These are phyloP conservation scores for Osmoderma eremita DNA, from an alignment of 2,888 invertebrate species.

Conservation along the genomic window DNA sequence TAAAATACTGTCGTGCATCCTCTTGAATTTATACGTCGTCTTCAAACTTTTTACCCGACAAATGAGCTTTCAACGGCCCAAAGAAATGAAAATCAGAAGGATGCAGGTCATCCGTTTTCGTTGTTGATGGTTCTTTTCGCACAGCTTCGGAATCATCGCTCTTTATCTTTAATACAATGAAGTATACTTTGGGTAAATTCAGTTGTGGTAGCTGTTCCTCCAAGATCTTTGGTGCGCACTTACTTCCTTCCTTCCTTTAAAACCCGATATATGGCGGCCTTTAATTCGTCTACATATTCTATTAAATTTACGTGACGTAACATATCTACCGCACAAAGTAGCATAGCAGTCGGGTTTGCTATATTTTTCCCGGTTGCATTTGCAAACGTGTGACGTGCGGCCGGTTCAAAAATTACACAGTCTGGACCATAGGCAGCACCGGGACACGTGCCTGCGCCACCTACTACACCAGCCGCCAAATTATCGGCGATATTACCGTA, in stretches of 20 bases:
- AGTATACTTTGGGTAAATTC: conserved; percentile 91
- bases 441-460: conserved; percentile 96
- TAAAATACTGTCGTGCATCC: no score
- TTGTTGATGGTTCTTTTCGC: no score
- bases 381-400: conserved; percentile 83
- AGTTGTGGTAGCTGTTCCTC: conserved; percentile 89
- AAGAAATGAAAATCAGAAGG: no score
- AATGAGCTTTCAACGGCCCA: no score
- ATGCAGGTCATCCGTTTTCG: no score
- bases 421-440: conserved; percentile 91
- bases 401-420: conserved; percentile 93
- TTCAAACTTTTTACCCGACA: no score
- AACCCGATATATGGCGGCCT: conserved; percentile 80
- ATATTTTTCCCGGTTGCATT: conserved; percentile 90
- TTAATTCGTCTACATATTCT: conserved; percentile 79
- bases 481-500: conserved; percentile 97
- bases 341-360: conserved; percentile 95
- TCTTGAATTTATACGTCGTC: no score
- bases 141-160: no score
- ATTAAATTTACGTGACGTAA: conserved; percentile 88
- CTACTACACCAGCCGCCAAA: conserved; percentile 90
- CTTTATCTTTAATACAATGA: conserved; percentile 18
- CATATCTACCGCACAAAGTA: conserved; percentile 89
- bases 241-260: conserved; percentile 85
- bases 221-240: conserved; percentile 89